Conservation (phyloP, 2,113 vertebrate genomes). For the Leucopsar rothschildi region DNA sequence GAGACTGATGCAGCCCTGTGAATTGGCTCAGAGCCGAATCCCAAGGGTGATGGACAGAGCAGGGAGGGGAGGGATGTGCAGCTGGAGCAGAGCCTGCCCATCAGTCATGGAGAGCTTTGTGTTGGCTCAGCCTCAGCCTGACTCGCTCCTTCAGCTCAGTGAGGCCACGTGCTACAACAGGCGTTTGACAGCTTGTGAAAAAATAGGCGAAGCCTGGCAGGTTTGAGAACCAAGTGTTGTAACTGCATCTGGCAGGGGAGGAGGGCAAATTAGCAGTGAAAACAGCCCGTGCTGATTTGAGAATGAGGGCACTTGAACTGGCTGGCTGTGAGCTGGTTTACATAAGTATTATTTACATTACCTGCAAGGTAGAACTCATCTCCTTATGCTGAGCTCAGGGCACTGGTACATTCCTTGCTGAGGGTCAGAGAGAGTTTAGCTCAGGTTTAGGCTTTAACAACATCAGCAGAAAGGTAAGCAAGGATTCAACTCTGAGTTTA, state of each 20-base stretch:
- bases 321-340: background rate
- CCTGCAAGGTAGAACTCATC: background rate
- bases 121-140: background rate
- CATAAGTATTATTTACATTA: background rate
- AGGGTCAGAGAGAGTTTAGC: background rate
- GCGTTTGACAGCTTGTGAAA: background rate
- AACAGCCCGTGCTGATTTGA: background rate
- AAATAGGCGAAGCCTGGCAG: background rate
- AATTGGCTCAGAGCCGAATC: background rate
- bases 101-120: background rate
- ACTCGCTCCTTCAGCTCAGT: background rate
- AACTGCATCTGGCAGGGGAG: background rate
- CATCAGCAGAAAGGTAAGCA: background rate
- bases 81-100: background rate
- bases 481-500: background rate
- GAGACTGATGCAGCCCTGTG: background rate
- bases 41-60: background rate
- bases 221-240: background rate
- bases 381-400: background rate
- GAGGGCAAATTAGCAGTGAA: background rate
- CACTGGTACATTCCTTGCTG: background rate
- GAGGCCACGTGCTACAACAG: background rate
- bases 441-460: background rate
- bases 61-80: background rate
- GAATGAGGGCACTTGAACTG: background rate